Evolutionary conservation across 1,140 invertebrate species (phyloP).

Genomic region (Yoshiicerus persimilis): DNA sequence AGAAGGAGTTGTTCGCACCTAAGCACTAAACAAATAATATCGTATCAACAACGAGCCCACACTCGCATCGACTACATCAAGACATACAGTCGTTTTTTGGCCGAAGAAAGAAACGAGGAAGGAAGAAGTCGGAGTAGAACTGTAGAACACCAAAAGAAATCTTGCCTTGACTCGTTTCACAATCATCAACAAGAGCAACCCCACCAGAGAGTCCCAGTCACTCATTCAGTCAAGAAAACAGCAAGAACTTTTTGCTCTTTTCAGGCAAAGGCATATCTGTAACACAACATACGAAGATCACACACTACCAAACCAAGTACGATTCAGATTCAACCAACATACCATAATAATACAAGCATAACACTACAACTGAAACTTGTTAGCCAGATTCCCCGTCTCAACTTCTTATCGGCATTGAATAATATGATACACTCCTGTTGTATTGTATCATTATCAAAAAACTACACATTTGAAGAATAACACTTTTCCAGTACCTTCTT

Average conservation of each 20-base stretch:
- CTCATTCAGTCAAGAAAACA: slow-evolving; percentile 12
- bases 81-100: background rate
- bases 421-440: background rate
- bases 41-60: background rate
- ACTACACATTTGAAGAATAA: background rate
- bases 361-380: background rate
- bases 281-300: no score
- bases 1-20: background rate
- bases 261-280: background rate
- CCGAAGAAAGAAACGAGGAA: slow-evolving; percentile 7
- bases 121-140: slow-evolving; percentile 15
- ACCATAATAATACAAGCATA: background rate
- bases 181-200: slow-evolving; percentile 16
- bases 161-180: slow-evolving; percentile 14
- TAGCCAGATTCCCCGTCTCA: background rate
- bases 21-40: slow-evolving; percentile 21
- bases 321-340: background rate
- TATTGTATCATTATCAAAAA: no score
- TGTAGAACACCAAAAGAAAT: slow-evolving; percentile 13
- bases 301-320: background rate
- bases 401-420: background rate
- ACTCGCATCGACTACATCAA: background rate
- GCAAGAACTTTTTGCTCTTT: slow-evolving; percentile 5
- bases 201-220: background rate
- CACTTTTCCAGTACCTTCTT: background rate